Percentiles rank a stretch among this genome's conserved stretches.
phyloP scores from a whole-genome alignment of 2,113 vertebrate species.

The Todiramphus saurophagus region DNA sequence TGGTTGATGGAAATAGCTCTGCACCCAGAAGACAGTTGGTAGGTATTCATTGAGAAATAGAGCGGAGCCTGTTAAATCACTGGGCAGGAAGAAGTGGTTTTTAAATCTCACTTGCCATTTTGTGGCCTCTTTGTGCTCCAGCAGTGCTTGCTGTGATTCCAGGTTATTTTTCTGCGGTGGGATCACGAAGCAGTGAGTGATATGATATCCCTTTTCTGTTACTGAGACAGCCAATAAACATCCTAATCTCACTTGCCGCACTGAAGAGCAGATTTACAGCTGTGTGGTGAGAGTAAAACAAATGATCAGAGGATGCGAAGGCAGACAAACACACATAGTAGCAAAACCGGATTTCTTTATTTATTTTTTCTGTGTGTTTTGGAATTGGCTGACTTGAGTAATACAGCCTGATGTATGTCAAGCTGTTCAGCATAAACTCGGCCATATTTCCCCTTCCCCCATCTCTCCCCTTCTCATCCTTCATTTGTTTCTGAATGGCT shows the following conservation, averaged over 20 bases:
- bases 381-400: constrained; percentile 66
- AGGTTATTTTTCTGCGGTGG: neutral
- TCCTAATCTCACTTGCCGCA: constrained; percentile 25
- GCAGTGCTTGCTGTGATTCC: neutral
- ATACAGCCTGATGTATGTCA: constrained; percentile 36
- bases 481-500: neutral
- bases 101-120: neutral
- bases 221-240: constrained; percentile 13
- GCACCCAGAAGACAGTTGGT: neutral
- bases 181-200: constrained; percentile 6
- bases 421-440: constrained; percentile 59
- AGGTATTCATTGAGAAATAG: neutral
- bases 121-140: neutral
- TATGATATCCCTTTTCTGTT: neutral
- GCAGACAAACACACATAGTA: neutral
- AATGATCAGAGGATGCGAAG: constrained; percentile 11
- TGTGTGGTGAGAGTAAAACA: constrained; percentile 37
- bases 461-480: neutral
- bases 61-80: neutral
- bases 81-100: neutral
- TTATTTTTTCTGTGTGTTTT: neutral
- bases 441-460: neutral
- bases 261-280: constrained; percentile 59
- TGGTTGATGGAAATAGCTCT: neutral
- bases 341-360: constrained; percentile 36